Evolutionary conservation across 1,140 invertebrate genomes (phyloP).

Genomic region (Drosophila elegans): DNA sequence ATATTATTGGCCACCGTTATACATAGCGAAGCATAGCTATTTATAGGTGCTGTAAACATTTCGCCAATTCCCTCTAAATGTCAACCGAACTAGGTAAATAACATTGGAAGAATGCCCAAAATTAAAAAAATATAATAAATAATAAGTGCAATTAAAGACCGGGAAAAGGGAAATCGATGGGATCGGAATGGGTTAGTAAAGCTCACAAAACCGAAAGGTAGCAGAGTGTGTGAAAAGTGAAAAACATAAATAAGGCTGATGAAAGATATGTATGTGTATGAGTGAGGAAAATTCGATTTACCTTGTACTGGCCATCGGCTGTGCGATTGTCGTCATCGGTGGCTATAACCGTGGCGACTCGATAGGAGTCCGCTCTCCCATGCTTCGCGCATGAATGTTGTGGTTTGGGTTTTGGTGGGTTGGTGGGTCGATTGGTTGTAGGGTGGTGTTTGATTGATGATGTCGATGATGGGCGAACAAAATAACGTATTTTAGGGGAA

Average conservation of each 20-base stretch:
- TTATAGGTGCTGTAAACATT: slow-evolving; percentile 58
- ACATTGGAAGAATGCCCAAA: slow-evolving; percentile 68
- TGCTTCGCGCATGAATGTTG: slow-evolving; percentile 92
- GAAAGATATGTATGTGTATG: slow-evolving; percentile 24
- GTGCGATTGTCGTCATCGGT: slow-evolving; percentile 97
- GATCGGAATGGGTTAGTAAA: slow-evolving; percentile 28
- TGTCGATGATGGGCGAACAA: slow-evolving; percentile 63
- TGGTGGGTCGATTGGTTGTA: slow-evolving; percentile 13
- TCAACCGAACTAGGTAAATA: slow-evolving; percentile 54
- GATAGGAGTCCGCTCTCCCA: slow-evolving; percentile 96
- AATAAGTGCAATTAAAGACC: slow-evolving; percentile 42
- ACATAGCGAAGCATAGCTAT: slow-evolving; percentile 38
- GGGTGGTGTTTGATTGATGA: slow-evolving; percentile 72
- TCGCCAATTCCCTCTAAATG: slow-evolving; percentile 61
- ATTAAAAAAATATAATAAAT: slow-evolving; percentile 50
- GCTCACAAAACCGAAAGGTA: slow-evolving; percentile 17
- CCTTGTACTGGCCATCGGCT: slow-evolving; percentile 96
- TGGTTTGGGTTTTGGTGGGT: slow-evolving; percentile 28
- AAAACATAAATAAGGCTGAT: slow-evolving; percentile 48
- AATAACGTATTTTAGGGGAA: slow-evolving; percentile 32
- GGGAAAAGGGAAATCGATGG: slow-evolving; percentile 35
- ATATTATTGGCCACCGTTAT: slow-evolving; percentile 49
- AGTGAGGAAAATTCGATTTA: slow-evolving; percentile 85
- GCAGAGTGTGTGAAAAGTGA: slow-evolving; percentile 23
- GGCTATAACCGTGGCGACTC: slow-evolving; percentile 94